Percentiles rank a stretch among this genome's conserved stretches.
Evolutionary conservation across 2,888 invertebrate species (phyloP).

Genomic region (Oscheius sp.): DNA sequence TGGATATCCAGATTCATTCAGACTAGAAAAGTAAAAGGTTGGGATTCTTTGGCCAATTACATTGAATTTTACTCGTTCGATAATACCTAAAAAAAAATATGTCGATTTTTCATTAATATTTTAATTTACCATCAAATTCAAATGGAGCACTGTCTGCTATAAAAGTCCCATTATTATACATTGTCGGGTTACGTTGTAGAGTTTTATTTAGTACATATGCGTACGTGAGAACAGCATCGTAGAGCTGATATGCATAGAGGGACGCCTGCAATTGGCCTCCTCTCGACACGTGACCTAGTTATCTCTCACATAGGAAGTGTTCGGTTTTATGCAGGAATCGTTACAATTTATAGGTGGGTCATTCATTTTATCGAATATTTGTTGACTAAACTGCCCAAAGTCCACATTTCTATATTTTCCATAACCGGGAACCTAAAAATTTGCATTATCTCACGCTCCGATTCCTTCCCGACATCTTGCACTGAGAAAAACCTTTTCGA

Average conservation of each 20-base stretch:
- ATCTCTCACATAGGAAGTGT: not conserved
- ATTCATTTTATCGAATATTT: slow-evolving; percentile 7
- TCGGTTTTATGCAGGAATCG: not conserved
- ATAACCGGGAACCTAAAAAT: slow-evolving; percentile 16
- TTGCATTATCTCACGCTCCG: too few relatives aligned
- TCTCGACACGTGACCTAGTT: not conserved
- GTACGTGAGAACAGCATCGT: slow-evolving; percentile 43
- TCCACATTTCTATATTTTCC: not conserved
- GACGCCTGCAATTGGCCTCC: slow-evolving; percentile 11
- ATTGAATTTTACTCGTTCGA: not conserved
- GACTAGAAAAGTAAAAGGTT: not conserved
- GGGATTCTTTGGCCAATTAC: not conserved
- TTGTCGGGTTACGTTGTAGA: slow-evolving; percentile 13
- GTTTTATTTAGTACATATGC: slow-evolving; percentile 38
- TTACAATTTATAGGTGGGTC: slow-evolving; percentile 1
- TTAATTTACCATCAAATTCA: slow-evolving; percentile 34
- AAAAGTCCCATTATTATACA: slow-evolving; percentile 27
- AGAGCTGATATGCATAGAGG: slow-evolving; percentile 37
- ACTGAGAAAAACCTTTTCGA: slow-evolving; percentile 4
- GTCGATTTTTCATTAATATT: too few relatives aligned
- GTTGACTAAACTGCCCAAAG: not conserved
- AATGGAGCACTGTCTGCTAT: slow-evolving; percentile 34
- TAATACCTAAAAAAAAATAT: not conserved
- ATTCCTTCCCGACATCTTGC: not conserved
- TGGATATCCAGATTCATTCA: not conserved